Base-by-base conservation (phyloP, 2,113 vertebrate genomes). In the Oncorhynchus masou region DNA sequence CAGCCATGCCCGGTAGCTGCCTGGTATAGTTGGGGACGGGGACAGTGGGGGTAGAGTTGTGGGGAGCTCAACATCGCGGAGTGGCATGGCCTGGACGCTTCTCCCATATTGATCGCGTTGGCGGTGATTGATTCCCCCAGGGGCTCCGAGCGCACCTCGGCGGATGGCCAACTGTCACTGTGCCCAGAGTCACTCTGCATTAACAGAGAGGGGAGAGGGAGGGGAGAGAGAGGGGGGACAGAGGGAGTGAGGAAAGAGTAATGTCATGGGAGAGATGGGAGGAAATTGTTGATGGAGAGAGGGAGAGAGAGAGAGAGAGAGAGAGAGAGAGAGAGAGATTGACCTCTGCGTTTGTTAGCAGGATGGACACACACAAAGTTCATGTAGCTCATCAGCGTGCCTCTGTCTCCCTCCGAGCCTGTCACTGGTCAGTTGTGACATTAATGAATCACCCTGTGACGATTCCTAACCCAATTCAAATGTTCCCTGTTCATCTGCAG, bases 41-140 rank as follows among this genome's bases (percentile, higher is more conserved):
- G 34, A 2, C 1, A 0, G 64, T n/a, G 25, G 64, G 29, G 31
- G 7, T 24, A 27, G 64, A 6, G 13, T n/a, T 3, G 22, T 6
- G 64, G 25, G 3, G 24, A 9, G 64, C 25, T n/a, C 20, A 8
- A 24, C 64, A 68, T 2, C 3, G 15, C 9, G 7, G 6, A 5
- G 20, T 29, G 6, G 7, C 67, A 19, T 29, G 2, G 4, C 68
- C 20, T 15, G 20, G 6, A 20, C 34, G 34, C 78, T 70, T 77
- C 74, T 82, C 79, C 82, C 29, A 62, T 88, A 91, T 91, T 70
- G 90, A 91, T 92, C 77, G 25, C 68, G 68, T 76, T 77, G 83
- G 60, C 51, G 77, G 82, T 90, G 86, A 90, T 87, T 87, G 85
- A 89, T 86, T 87, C 87, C 81, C 22, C 66, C 64, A 45, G 3